phyloP scores from a whole-genome alignment of 2,888 invertebrate species.

The Emmelina monodactyla region DNA sequence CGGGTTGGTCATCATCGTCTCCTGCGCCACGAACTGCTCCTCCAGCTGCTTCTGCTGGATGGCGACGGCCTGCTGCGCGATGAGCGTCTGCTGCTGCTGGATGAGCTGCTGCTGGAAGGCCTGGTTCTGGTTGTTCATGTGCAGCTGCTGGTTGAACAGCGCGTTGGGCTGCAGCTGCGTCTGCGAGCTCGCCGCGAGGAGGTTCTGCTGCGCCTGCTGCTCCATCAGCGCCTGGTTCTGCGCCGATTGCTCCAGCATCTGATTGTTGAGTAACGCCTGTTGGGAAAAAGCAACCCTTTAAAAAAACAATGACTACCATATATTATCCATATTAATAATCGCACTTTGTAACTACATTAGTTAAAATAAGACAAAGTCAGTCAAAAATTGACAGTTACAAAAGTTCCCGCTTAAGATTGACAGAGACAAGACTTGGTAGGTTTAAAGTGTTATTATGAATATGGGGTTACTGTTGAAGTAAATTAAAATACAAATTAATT shows the following conservation, averaged over 20 bases:
- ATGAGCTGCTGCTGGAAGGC: constrained; percentile 63
- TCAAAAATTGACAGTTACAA: too few relatives aligned
- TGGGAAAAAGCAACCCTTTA: too few relatives aligned
- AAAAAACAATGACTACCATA: too few relatives aligned
- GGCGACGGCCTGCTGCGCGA: constrained; percentile 52
- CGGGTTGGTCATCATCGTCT: constrained; percentile 36
- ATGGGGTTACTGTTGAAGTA: too few relatives aligned
- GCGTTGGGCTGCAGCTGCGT: constrained; percentile 32
- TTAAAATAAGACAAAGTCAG: too few relatives aligned
- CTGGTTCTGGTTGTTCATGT: constrained; percentile 52
- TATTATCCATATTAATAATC: too few relatives aligned
- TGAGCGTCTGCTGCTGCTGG: constrained; percentile 53
- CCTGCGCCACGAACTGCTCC: constrained; percentile 43
- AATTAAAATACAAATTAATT: too few relatives aligned
- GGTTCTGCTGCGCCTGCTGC: constrained; percentile 33
- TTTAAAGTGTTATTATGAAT: too few relatives aligned
- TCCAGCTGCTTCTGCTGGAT: constrained; percentile 56
- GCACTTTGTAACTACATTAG: too few relatives aligned
- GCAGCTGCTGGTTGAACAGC: constrained; percentile 41
- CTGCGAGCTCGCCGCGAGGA: constrained; percentile 34
- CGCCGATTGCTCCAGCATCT: constrained; percentile 45
- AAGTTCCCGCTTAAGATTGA: too few relatives aligned
- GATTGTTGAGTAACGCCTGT: constrained; percentile 35
- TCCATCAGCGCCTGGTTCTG: constrained; percentile 41
- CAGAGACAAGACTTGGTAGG: too few relatives aligned